These are phyloP conservation scores for Daubentonia madagascariensis DNA, from an alignment of 2,113 vertebrate genomes.

Conservation along the genomic window DNA sequence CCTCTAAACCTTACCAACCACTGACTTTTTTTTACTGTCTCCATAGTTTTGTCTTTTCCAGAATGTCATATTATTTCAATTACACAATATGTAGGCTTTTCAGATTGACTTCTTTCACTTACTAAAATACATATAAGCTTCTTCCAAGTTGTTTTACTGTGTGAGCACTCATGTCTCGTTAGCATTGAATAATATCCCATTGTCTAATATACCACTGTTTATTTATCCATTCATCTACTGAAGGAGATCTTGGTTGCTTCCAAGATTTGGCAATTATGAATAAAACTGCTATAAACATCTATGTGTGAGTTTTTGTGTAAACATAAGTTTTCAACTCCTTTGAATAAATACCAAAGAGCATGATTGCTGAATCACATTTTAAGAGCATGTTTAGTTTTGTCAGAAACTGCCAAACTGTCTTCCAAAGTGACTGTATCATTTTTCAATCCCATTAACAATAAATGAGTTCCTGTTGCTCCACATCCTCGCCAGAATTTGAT, in stretches of 20 bases:
- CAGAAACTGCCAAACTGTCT: background rate
- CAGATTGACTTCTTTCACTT: background rate
- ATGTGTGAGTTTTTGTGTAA: background rate
- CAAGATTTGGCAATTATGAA: background rate
- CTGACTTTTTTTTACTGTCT: background rate
- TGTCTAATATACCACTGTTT: background rate
- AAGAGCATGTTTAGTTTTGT: background rate
- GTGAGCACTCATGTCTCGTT: background rate
- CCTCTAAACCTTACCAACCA: background rate
- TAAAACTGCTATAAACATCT: background rate
- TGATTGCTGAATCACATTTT: background rate
- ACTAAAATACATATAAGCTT: background rate
- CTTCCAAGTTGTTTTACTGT: background rate
- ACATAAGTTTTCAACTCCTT: background rate
- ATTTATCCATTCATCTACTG: background rate
- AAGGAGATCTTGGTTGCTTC: background rate
- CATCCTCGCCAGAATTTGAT: background rate
- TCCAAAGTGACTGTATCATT: background rate
- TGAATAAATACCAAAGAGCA: background rate
- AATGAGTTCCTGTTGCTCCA: background rate
- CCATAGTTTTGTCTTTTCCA: background rate
- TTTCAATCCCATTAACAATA: background rate
- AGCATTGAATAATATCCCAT: background rate
- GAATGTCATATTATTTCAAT: background rate
- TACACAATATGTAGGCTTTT: background rate